A percentile compares a stretch with the other conserved stretches of the same genome.
These are phyloP conservation scores for Drosophila arawakana DNA, from an alignment of 1,140 invertebrate genomes.

Conservation along the genomic window DNA sequence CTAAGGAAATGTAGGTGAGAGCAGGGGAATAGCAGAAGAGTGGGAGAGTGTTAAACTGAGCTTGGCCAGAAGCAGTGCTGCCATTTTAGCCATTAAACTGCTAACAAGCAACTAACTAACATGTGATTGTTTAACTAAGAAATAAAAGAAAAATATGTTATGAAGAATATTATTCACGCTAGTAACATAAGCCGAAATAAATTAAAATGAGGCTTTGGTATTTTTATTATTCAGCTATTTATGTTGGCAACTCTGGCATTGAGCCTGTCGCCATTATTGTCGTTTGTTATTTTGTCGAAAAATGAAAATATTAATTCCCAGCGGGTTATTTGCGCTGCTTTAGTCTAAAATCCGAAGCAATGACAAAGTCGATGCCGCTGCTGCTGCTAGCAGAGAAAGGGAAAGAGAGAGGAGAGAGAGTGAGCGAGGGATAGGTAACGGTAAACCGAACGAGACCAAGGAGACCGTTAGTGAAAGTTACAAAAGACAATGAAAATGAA, in stretches of 20 bases:
- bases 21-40: neutral
- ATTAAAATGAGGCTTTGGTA: no score
- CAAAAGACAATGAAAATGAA: slow-evolving; percentile 40
- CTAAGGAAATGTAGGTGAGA: neutral
- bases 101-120: no score
- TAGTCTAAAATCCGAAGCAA: slow-evolving; percentile 4
- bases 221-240: no score
- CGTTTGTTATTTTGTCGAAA: slow-evolving; percentile 71
- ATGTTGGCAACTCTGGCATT: neutral
- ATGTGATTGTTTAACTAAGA: no score
- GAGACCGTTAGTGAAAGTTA: slow-evolving; percentile 18
- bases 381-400: slow-evolving; percentile 8
- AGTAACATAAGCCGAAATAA: no score
- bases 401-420: no score
- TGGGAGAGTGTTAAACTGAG: neutral
- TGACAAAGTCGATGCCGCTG: slow-evolving; percentile 12
- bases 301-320: slow-evolving; percentile 72
- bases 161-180: no score
- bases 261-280: slow-evolving; percentile 40
- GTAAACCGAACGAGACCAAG: slow-evolving; percentile 19
- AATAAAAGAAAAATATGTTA: no score
- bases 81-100: no score
- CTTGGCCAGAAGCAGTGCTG: neutral
- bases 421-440: neutral
- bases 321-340: slow-evolving; percentile 52